phyloP scores from a whole-genome alignment of 37 sponge, comb jelly and placozoan species.

The Chondrosia reniformis region DNA sequence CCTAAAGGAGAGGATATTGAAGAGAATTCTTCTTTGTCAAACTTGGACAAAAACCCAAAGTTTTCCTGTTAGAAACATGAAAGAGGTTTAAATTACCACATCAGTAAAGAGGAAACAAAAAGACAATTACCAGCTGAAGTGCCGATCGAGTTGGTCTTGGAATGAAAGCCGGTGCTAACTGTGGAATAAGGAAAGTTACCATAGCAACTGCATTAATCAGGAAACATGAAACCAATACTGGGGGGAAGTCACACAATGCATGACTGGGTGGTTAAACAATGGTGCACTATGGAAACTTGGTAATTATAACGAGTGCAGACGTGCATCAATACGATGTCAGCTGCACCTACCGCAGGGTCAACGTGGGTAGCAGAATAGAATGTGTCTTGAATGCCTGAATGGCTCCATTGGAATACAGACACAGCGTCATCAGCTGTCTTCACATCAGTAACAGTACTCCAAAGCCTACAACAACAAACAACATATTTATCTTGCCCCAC shows the following conservation, averaged over 20 bases:
- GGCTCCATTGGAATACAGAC: slow-evolving; percentile 10
- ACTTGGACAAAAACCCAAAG: too few relatives aligned
- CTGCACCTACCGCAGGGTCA: slow-evolving; percentile 11
- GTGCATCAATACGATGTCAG: slow-evolving; percentile 16
- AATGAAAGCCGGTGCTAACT: slow-evolving; percentile 9
- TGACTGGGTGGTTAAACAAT: background rate
- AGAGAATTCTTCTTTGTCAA: too few relatives aligned
- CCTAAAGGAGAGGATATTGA: too few relatives aligned
- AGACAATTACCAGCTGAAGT: slow-evolving; percentile 21
- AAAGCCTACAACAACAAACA: background rate
- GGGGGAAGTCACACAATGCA: background rate
- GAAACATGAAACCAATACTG: background rate
- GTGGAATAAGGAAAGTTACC: background rate
- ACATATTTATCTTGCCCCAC: too few relatives aligned
- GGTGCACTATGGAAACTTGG: background rate
- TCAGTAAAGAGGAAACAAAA: too few relatives aligned
- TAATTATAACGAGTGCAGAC: slow-evolving; percentile 11
- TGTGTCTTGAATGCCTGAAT: slow-evolving; percentile 7
- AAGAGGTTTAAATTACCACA: too few relatives aligned
- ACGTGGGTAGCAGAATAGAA: slow-evolving; percentile 2
- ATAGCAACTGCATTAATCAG: background rate
- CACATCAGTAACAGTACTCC: background rate
- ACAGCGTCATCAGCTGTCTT: too few relatives aligned
- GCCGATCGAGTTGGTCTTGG: background rate
- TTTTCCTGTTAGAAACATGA: too few relatives aligned